Evolutionary conservation across 2,113 vertebrate species (phyloP).

Genomic region (Pteruthius melanotis): DNA sequence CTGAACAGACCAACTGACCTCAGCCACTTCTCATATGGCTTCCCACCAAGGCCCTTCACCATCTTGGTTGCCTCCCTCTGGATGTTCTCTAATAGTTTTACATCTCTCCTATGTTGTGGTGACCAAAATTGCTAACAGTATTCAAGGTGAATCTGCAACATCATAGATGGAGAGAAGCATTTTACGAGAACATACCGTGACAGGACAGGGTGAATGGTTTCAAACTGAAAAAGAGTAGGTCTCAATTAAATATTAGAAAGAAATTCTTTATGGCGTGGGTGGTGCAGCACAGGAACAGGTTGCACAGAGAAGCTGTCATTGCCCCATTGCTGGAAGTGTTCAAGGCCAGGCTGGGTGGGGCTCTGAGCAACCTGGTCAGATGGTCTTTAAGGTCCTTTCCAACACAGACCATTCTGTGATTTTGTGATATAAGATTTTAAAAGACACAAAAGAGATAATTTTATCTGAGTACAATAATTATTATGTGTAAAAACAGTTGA

Average conservation of each 20-base stretch:
- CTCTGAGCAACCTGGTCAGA: not conserved
- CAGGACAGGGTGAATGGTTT: not conserved
- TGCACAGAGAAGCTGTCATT: not conserved
- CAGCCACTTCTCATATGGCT: not conserved
- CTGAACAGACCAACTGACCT: not conserved
- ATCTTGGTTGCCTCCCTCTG: too few species aligned
- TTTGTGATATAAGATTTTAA: not conserved
- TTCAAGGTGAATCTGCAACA: not conserved
- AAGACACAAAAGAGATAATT: not conserved
- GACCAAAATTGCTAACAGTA: not conserved
- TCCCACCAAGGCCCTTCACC: not conserved
- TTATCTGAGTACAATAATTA: not conserved
- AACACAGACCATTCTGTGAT: not conserved
- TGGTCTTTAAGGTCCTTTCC: not conserved
- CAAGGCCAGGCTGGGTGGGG: not conserved
- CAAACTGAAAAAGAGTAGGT: not conserved
- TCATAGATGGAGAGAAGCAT: rapidly evolving
- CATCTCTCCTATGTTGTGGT: not conserved
- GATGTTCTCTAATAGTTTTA: not conserved
- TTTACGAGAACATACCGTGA: not conserved
- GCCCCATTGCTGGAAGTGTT: not conserved
- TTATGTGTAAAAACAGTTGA: not conserved
- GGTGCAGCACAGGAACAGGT: not conserved
- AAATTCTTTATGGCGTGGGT: not conserved
- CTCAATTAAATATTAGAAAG: not conserved